Base-by-base conservation (phyloP, 1,140 invertebrate genomes). In the Trichonephila clavata region DNA sequence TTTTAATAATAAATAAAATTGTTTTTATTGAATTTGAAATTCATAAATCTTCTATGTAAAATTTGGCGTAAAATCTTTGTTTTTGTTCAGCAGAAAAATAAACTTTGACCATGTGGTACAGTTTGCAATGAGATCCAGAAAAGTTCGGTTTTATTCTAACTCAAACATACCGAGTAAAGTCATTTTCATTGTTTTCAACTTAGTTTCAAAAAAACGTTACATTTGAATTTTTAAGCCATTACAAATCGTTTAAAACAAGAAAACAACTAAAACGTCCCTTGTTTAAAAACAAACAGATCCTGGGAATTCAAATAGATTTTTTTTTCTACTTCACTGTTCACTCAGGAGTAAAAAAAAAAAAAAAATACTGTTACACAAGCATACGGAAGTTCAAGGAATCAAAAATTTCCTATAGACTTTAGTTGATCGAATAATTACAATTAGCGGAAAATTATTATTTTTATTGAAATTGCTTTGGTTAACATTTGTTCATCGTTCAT, bases 171-270 rank as follows among this genome's bases (percentile, higher is more conserved):
- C 21, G 65, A 6, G n/a, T 61, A 61, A 61, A 24, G 21, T 68
- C n/a, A 24, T 68, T 68, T 77, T 77, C 27, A 77, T 77, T 77
- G 68, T 77, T 77, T 68, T 77, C 7, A 77, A 13, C 27, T 39
- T 10, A 77, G 68, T 24, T 32, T 27, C 68, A 24, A 21, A 32
- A 77, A 39, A 32, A 27, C 27, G 39, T 39, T 32, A 77, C 27
- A 77, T 77, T 77, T 77, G 32, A 77, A 77, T 77, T 32, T 77
- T 77, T 77, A 18, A 77, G 16, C 32, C 68, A 77, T 77, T 77
- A 77, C 24, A 77, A 39, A 27, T 27, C 68, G 68, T 27, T 77
- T 77, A 77, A 77, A 77, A 68, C 65, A 68, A 68, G 65, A 24
- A n/a, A 32, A 77, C 68, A 77, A 39, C 13, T 32, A 20, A 77